Base-by-base conservation (phyloP, 2,888 invertebrate species). In the Chydorus sphaericus region DNA sequence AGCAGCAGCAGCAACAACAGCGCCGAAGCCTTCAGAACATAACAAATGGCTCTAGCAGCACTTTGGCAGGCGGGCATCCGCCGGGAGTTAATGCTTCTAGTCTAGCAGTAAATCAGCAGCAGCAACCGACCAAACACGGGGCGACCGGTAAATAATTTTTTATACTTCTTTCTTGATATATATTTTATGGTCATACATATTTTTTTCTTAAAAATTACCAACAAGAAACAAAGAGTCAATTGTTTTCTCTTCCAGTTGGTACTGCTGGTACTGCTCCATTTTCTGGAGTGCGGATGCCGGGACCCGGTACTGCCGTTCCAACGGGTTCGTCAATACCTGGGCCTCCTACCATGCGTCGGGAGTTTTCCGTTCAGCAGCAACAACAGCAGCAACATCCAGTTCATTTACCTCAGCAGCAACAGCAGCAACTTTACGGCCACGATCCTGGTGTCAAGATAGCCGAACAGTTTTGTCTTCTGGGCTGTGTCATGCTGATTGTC, bases 401-500 rank as follows among this genome's bases (percentile, higher is more conserved):
- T n/a, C n/a, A n/a, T n/a, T n/a, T n/a, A n/a, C n/a, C n/a, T n/a
- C n/a, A n/a, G n/a, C n/a, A n/a, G n/a, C 62, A 61, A 56, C 77
- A 82, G 14, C 80, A 83, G 14, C 86, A 88, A 65, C 91, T 88
- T 71, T 90, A 87, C 70, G 91, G 93, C 0, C 93, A 94, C 73
- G 93, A 93, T 72, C 90, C 90, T 11, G 86, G 86, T 68, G 74
- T 91, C 49, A 90, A 88, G 73, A 71, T 72, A 61, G 93, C 94
- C 10, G 80, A 85, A 0, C 90, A 93, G 64, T 73, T 91, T 55
- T 94, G 91, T 71, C 72, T 97, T 48, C 73, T 93, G 31, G 96
- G 94, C 7, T 96, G 94, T 69, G 85, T 93, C 33, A 96, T 97
- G 68, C 85, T 84, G 60, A 84, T 90, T 60, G 82, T 83, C 61